Evolutionary conservation across 2,888 invertebrate species (phyloP).

Genomic region (Leptinotarsa tumamoca): DNA sequence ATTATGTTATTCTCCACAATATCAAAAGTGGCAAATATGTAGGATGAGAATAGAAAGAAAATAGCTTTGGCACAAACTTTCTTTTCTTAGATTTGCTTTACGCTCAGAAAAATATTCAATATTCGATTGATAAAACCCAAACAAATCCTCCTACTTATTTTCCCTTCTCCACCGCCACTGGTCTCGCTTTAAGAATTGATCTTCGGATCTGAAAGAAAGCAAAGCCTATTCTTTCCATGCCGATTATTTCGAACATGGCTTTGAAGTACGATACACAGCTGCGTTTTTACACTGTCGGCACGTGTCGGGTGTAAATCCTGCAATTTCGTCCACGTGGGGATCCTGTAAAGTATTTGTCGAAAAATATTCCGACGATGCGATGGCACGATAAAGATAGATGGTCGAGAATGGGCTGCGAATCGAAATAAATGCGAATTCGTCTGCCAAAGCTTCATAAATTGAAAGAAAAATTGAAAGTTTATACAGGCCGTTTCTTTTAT

Average conservation of each 20-base stretch:
- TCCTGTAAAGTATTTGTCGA: neutral
- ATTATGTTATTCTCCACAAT: too few relatives aligned
- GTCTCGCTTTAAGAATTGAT: neutral
- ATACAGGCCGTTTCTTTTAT: too few relatives aligned
- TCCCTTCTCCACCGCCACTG: neutral
- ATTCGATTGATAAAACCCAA: too few relatives aligned
- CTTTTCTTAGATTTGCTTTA: too few relatives aligned
- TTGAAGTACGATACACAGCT: conserved; percentile 6
- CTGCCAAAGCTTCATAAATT: too few relatives aligned
- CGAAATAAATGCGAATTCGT: too few relatives aligned
- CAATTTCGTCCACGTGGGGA: neutral
- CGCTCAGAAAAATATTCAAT: too few relatives aligned
- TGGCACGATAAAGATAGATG: neutral
- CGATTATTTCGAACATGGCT: neutral
- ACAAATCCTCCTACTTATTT: neutral
- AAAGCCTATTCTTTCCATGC: conserved; percentile 3
- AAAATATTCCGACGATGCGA: neutral
- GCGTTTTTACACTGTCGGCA: conserved; percentile 4
- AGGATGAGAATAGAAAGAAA: too few relatives aligned
- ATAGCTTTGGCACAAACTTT: too few relatives aligned
- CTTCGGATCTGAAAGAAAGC: conserved; percentile 7
- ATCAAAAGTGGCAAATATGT: too few relatives aligned
- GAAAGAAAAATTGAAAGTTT: too few relatives aligned
- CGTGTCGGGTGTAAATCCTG: conserved; percentile 7
- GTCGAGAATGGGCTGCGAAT: neutral